Base-by-base conservation (phyloP, 53 echinoderm and acorn worm species). In the Zoroaster sp. region DNA sequence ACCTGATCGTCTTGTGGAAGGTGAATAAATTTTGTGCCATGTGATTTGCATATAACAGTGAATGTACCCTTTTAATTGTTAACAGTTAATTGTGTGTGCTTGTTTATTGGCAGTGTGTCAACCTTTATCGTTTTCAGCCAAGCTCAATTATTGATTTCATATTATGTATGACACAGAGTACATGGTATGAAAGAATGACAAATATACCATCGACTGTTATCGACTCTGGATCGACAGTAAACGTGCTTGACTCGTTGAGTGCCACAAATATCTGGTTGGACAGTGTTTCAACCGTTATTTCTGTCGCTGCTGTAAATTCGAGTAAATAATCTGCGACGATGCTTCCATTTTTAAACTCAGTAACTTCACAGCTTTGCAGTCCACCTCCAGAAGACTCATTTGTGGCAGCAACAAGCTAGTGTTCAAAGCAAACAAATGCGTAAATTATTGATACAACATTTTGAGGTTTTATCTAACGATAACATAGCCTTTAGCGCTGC, bases 281-380 rank as follows among this genome's bases (percentile, higher is more conserved):
- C 18, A 82, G 31, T 1, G 12, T 3, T 1, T 40, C 68, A 2
- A 1, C 4, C 0, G 68, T 30, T 5, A 82, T 2, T 5, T 2
- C 18, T 2, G 68, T 17, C 14, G 41, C 34, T 23, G 42, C 18
- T 1, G 30, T 4, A 43, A 67, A 82, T 31, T 14, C 34, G 0
- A 82, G 45, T 4, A 0, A 17, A 28, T 28, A 82, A 1, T 25
- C 66, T 6, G 82, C 82, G 10, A 68, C 7, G 13, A 82, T 14
- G 44, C 82, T 82, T 42, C 82, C 82, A 8, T 33, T 82, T 31
- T 5, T 66, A 7, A 82, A 82, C 44, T 66, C 34, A 0, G 82
- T 82, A 13, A 82, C 82, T 30, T 40, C 15, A 32, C 82, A 82
- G 17, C 42, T 43, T 17, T 5, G 6, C 15, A 77, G 36, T 1